Evolutionary conservation across 2,888 invertebrate genomes (phyloP), one percentile per base, ranked within the genome.

Genomic region (Cerastoderma edule): DNA sequence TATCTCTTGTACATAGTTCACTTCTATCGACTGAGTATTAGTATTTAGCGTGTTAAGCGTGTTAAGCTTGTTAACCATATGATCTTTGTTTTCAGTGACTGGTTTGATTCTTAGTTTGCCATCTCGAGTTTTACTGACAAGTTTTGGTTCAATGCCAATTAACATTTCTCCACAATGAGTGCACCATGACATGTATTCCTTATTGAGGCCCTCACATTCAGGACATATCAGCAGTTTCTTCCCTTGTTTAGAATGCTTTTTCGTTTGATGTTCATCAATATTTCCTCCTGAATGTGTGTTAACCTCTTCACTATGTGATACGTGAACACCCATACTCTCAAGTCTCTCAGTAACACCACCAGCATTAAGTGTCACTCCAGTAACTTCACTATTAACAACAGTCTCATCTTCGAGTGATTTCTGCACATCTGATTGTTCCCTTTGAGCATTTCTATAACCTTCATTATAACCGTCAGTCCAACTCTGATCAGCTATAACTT

Each of bases 171-270:
- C 88, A 84, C 91, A 91, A 1, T 87, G 85, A 6, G 85, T 77
- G 67, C 91, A 91, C 90, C 90, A 90, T 4, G 88, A 83, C 87
- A 90, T 88, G 69, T 90, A 89, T 22, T 83, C 83, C 69, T 89
- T 89, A 67, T 90, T 91, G 32, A 87, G 67, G 19, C 87, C 83
- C 19, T 77, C 72, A 80, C 91, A 91, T 54, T 89, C 89, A 3
- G 89, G 88, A 66, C 91, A 91, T 3, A 87, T 80, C 44, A 85
- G 82, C 16, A 87, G 80, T 50, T 78, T 64, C 67, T 83, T 86
- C 8, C 75, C 76, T 53, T 80, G 72, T 46, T 80, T 83, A 0
- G 33, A 54, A 1, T 35, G 69, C 24, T 68, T 72, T 67, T 39
- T 75, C 19, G 30, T 19, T 53, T n/a, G 35, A 50, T 2, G 19